Percentiles rank a stretch among this genome's conserved stretches.
These are phyloP conservation scores for silkworm (Bombyx mori) DNA, from an alignment of 1,140 invertebrate species.

Conservation along the genomic window ASM3026992v2 NC_085116.1:4577501-4578000, in stretches of 20 bases:
- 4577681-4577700: constrained; percentile 8
- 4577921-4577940: too few species aligned
- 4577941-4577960: too few species aligned
- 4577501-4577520: too few species aligned
- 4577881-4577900: not conserved
- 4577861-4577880: constrained; percentile 1
- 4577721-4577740: constrained; percentile 8
- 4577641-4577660: not conserved
- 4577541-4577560: too few species aligned
- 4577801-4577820: constrained; percentile 7
- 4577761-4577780: constrained; percentile 9
- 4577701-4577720: constrained; percentile 8
- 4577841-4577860: constrained; percentile 6
- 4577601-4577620: too few species aligned
- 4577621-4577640: too few species aligned
- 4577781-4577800: constrained; percentile 6
- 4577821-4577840: constrained; percentile 4
- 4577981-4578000: too few species aligned
- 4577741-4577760: constrained; percentile 9
- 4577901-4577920: too few species aligned
- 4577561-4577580: too few species aligned
- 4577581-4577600: too few species aligned
- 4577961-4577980: too few species aligned
- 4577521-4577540: too few species aligned
- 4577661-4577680: not conserved